Conservation (phyloP, 1,140 invertebrate genomes). For the Papilio dardanus region DNA sequence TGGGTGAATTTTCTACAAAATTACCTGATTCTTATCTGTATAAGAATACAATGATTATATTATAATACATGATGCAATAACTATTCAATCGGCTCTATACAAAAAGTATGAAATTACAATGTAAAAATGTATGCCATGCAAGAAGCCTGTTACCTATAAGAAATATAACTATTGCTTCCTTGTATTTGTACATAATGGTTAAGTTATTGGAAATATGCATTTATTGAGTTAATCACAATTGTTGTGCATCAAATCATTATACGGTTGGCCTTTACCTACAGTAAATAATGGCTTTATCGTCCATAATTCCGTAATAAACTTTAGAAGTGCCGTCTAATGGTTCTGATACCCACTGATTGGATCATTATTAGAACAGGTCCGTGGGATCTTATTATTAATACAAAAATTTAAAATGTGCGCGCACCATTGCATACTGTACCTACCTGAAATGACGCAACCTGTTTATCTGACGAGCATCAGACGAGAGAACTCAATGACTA, state of each 20-base stretch:
- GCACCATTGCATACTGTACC: slow-evolving; percentile 51
- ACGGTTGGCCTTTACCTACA: neutral
- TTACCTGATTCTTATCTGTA: neutral
- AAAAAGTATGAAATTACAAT: neutral
- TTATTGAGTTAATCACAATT: neutral
- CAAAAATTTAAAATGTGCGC: slow-evolving; percentile 42
- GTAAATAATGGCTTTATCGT: neutral
- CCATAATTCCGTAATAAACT: neutral
- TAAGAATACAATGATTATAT: neutral
- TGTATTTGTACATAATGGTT: slow-evolving; percentile 3
- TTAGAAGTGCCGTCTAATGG: neutral
- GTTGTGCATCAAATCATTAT: neutral
- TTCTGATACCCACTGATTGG: neutral
- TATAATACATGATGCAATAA: neutral
- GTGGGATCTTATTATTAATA: neutral
- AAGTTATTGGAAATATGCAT: neutral
- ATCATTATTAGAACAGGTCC: neutral
- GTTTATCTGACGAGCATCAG: slow-evolving; percentile 55
- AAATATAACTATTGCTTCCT: neutral
- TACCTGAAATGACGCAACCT: slow-evolving; percentile 56
- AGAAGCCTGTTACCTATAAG: neutral
- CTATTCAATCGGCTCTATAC: neutral
- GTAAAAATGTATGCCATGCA: neutral
- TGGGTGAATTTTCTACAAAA: neutral
- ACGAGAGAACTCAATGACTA: slow-evolving; percentile 56